Evolutionary conservation across 2,888 invertebrate species (phyloP), one percentile per base, ranked within the genome.

Genomic region (Nymphalis urticae): DNA sequence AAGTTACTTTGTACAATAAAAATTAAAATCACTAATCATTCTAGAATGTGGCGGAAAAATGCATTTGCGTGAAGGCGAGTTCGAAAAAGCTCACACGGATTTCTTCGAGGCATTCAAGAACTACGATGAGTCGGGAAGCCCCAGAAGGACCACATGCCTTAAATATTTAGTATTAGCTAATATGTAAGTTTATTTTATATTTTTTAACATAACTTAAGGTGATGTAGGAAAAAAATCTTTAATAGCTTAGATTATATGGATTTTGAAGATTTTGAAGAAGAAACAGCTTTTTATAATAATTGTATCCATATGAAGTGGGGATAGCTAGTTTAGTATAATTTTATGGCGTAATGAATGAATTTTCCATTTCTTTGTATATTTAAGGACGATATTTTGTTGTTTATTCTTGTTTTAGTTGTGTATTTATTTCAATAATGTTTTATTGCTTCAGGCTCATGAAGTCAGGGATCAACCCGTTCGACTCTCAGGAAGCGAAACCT

Each of bases 61-160:
- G 99, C 99, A 99, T 90, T 93, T 99, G 59, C 95, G 99, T 27
- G 99, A 99, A 92, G 98, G 98, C 6, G 99, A 99, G 90, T 99
- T 99, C 86, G 99, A 99, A 85, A 97, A 98, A 85, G 99, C 99
- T 1, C 99, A 99, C 88, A 99, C 99, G 10, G 99, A 99, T 87
- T 99, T 99, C 90, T 99, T 99, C 88, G 99, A 99, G 88, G 99
- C 99, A 3, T 99, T 99, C 86, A 99, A 99, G 92, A 99, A 99
- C 86, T 99, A 99, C 84, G 99, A 99, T 92, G 99, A 99, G 90
- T 98, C 98, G 17, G 99, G 99, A 50, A 98, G 98, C 79, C 98
- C 98, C 19, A 93, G 99, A 79, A 94, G 99, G 72, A 99, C 99
- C 47, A 98, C 98, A 0, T 99, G 99, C 85, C 94, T 99, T 67